phyloP scores from a whole-genome alignment of 2,888 invertebrate species.

The Endotricha flammealis region DNA sequence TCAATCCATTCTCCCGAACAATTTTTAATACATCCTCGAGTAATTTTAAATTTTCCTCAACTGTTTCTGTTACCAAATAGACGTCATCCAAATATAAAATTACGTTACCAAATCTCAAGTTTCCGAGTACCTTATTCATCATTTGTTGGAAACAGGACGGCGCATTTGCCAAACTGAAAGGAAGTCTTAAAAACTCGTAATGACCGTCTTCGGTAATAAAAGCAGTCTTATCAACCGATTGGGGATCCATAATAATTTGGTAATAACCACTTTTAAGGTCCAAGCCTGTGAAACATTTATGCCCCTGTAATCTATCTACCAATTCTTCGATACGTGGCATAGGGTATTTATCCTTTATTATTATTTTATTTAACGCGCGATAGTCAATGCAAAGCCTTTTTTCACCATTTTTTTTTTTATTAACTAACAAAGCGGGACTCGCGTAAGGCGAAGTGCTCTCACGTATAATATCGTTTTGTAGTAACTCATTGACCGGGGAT shows the following conservation, averaged over 20 bases:
- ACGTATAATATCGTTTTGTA: no score
- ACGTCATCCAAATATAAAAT: constrained; percentile 16
- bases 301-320: constrained; percentile 26
- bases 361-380: constrained; percentile 18
- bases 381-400: no score
- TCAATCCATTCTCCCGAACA: constrained; percentile 20
- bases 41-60: constrained; percentile 12
- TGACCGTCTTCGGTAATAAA: no score
- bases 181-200: constrained; percentile 34
- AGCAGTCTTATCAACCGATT: constrained; percentile 32
- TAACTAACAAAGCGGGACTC: no score
- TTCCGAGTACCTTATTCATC: no score
- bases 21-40: constrained; percentile 14
- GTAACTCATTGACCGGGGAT: no score
- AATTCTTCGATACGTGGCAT: no score
- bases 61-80: constrained; percentile 11
- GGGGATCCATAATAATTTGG: constrained; percentile 36
- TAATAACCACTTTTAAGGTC: constrained; percentile 36
- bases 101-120: constrained; percentile 7
- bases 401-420: no score
- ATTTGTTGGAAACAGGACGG: no score
- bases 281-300: constrained; percentile 29
- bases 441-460: no score
- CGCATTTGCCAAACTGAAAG: constrained; percentile 20
- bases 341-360: constrained; percentile 25